Evolutionary conservation across 2,113 vertebrate species (phyloP).

Genomic region (Elaphurus davidianus): DNA sequence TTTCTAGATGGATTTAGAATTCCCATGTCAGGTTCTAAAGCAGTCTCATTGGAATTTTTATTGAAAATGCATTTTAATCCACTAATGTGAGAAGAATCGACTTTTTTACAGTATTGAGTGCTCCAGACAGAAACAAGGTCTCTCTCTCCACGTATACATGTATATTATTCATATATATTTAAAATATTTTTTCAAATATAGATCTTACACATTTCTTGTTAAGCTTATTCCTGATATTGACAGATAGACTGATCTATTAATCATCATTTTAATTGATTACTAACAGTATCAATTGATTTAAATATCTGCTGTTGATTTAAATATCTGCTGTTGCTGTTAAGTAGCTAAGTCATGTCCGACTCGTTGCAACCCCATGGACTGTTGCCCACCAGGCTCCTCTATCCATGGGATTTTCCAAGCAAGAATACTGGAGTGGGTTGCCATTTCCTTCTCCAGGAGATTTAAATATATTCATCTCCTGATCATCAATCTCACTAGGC

Average conservation of each 20-base stretch:
- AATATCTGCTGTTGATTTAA: conserved; percentile 25
- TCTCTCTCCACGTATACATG: background rate
- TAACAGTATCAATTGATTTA: background rate
- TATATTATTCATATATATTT: background rate
- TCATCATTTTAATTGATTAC: background rate
- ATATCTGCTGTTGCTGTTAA: background rate
- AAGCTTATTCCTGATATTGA: background rate
- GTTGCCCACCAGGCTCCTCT: background rate
- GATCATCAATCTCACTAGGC: background rate
- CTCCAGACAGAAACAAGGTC: background rate
- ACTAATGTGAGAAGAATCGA: background rate
- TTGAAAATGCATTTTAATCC: background rate
- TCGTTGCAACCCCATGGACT: background rate
- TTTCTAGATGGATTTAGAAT: background rate
- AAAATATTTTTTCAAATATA: background rate
- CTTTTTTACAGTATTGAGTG: background rate
- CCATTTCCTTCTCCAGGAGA: background rate
- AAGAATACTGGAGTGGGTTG: background rate
- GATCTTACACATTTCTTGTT: background rate
- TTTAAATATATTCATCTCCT: background rate
- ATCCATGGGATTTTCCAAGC: background rate
- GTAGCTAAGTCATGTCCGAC: background rate
- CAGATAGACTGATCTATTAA: background rate
- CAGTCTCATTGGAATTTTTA: background rate
- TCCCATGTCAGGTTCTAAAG: background rate